Base-by-base conservation (phyloP, 1,140 invertebrate genomes). In the Drosophila nikananu region DNA sequence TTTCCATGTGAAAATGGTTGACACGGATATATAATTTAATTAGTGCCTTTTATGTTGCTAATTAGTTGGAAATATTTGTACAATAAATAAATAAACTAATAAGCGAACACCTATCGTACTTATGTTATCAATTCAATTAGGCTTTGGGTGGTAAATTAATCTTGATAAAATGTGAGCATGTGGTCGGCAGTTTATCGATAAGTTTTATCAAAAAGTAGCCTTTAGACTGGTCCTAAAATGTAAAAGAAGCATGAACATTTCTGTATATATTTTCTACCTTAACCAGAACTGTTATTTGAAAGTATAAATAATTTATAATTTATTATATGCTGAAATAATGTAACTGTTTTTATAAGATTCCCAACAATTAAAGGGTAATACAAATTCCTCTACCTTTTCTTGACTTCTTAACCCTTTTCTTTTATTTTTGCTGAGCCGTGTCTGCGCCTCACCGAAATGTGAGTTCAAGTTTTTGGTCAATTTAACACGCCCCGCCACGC, bases 401-500 rank as follows among this genome's bases (percentile, higher is more conserved):
- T 8, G 5, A 2, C 1, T 39, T 66, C 35, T 37, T 49, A 59
- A 2, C 17, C 5, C 9, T 37, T 35, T 51, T 15, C 30, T 21
- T 51, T 72, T 49, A 15, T 30, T 60, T 23, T 72, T 73, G 46
- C 66, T 42, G 10, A 67, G 39, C 62, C 17, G 3, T 71, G 62
- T 27, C 62, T 71, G 62, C 48, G 62, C 37, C 63, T 71, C 67
- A 30, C 27, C 52, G 21, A 51, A 49, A 63, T 63, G 58, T 51
- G 54, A 77, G 75, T 62, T 78, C 74, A 78, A 62, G 74, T 78
- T 62, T 73, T 78, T 77, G 75, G 75, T 57, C 75, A 78, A 78
- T 78, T 78, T 78, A 78, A 78, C 75, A 62, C 75, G 75, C 58
- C 74, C 25, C 58, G 23, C 44, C 64, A 78, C 58, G 75, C 74